Percentiles rank a stretch among this genome's conserved stretches.
These are phyloP conservation scores for Trematocara variabile DNA, from an alignment of 2,113 vertebrate species.

Conservation along the genomic window DNA sequence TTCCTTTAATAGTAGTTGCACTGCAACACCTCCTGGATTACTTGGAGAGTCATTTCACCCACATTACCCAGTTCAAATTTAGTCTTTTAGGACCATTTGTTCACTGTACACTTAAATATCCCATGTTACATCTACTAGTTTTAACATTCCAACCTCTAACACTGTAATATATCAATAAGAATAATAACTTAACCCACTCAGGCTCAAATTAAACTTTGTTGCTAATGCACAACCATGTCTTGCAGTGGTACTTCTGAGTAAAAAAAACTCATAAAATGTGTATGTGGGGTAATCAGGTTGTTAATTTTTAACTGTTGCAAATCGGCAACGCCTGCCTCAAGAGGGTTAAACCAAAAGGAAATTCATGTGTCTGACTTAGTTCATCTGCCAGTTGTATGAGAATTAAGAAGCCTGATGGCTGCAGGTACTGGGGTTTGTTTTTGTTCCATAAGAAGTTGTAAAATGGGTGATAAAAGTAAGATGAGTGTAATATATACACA, in stretches of 20 bases:
- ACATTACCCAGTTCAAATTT: background rate
- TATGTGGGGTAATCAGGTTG: background rate
- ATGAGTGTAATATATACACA: background rate
- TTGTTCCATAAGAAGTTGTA: background rate
- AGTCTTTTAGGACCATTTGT: background rate
- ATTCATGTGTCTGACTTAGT: background rate
- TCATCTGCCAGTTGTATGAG: background rate
- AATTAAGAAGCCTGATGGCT: background rate
- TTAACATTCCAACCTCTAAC: fast-evolving
- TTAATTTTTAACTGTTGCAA: background rate
- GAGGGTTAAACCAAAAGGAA: background rate
- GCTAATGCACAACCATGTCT: background rate
- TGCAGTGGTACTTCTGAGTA: background rate
- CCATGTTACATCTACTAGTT: background rate
- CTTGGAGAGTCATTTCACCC: background rate
- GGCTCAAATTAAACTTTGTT: background rate
- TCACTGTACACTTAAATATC: background rate
- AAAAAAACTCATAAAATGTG: background rate
- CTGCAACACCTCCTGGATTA: background rate
- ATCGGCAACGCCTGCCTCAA: background rate
- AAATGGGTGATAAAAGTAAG: background rate
- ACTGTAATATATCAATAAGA: background rate
- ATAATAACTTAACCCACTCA: background rate
- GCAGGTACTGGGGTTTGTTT: background rate
- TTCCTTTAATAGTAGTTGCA: background rate